These are phyloP conservation scores for Drosophila acutilabella DNA, from an alignment of 2,888 invertebrate genomes.

Conservation along the genomic window DNA sequence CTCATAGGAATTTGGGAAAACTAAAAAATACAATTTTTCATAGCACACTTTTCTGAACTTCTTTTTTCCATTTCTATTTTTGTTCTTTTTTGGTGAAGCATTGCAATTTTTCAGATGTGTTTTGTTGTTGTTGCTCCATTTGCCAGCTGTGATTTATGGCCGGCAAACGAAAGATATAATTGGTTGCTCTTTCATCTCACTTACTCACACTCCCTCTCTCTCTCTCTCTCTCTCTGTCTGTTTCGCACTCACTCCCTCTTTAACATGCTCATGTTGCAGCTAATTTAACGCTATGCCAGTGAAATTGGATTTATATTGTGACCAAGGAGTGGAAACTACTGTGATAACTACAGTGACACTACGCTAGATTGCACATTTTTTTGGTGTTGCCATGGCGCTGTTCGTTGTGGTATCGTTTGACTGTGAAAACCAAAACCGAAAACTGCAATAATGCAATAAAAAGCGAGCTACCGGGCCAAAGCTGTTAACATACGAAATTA, in stretches of 20 bases:
- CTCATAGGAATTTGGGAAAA: constrained; percentile 23
- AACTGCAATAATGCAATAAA: constrained; percentile 52
- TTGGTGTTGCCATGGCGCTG: not conserved
- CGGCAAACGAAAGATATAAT: constrained; percentile 65
- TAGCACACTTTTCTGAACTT: constrained; percentile 54
- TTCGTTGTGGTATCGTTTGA: not conserved
- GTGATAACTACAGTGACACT: constrained; percentile 11
- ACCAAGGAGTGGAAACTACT: not conserved
- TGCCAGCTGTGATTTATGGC: constrained; percentile 58
- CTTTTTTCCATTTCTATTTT: constrained; percentile 16
- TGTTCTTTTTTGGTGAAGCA: constrained; percentile 19
- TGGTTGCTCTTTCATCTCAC: constrained; percentile 39
- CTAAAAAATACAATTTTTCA: constrained; percentile 33
- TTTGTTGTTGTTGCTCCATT: constrained; percentile 49
- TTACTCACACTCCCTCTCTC: not conserved
- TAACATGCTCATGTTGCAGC: constrained; percentile 10
- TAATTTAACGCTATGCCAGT: constrained; percentile 65
- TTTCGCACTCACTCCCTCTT: not conserved
- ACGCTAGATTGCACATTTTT: not conserved
- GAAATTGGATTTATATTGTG: constrained; percentile 57
- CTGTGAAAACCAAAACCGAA: constrained; percentile 4
- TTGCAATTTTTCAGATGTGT: constrained; percentile 23
- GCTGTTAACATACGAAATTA: constrained; percentile 39
- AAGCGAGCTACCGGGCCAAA: constrained; percentile 19
- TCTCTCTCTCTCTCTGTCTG: not conserved